These are phyloP conservation scores for Limenitis camilla DNA, from an alignment of 2,888 invertebrate genomes.

Conservation along the genomic window DNA sequence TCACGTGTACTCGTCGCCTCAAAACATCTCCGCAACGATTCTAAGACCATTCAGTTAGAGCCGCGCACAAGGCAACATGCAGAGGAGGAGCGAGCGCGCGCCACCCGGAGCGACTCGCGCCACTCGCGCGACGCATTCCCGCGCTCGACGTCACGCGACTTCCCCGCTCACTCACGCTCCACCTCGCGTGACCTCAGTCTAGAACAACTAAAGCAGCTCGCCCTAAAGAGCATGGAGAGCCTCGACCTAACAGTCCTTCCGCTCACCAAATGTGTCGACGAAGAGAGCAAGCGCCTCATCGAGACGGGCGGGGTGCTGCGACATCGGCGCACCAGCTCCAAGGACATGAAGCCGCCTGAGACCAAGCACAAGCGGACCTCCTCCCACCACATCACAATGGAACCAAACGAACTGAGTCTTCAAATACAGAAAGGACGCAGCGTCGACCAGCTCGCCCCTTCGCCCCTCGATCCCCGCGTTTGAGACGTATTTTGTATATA, in stretches of 20 bases:
- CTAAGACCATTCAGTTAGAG: constrained; percentile 78
- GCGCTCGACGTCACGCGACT: constrained; percentile 43
- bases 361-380: constrained; percentile 62
- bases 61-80: constrained; percentile 67
- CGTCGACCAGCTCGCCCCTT: constrained; percentile 53
- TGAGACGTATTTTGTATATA: constrained; percentile 27
- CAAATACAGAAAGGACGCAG: constrained; percentile 61
- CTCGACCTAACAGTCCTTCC: constrained; percentile 59
- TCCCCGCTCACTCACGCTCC: constrained; percentile 66
- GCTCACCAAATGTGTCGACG: constrained; percentile 52
- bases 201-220: constrained; percentile 62
- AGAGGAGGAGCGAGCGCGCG: constrained; percentile 50
- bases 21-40: constrained; percentile 76
- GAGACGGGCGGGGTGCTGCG: constrained; percentile 63
- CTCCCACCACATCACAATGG: constrained; percentile 65
- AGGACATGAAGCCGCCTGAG: constrained; percentile 60
- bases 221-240: constrained; percentile 65
- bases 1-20: constrained; percentile 69
- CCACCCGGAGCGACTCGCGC: constrained; percentile 36
- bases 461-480: constrained; percentile 45
- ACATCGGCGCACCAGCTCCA: constrained; percentile 77
- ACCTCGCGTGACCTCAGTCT: constrained; percentile 68
- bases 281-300: constrained; percentile 65
- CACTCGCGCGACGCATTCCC: constrained; percentile 37
- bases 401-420: constrained; percentile 51